A percentile compares a stretch with the other conserved stretches of the same genome.
Evolutionary conservation across 2,888 invertebrate genomes (phyloP).

Genomic region (Aquatica leii): DNA sequence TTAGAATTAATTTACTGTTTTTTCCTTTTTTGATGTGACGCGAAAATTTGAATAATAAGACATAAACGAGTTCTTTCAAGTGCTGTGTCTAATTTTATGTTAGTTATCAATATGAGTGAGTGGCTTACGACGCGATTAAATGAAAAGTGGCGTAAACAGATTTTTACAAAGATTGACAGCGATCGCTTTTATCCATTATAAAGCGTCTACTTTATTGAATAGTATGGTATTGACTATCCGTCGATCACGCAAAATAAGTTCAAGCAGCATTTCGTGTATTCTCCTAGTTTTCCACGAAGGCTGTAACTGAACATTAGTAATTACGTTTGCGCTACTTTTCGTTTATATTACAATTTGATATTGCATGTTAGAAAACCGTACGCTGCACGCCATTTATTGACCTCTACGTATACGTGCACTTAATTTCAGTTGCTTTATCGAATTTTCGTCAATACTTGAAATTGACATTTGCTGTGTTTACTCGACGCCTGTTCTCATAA

Average conservation of each 20-base stretch:
- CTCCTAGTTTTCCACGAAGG: no score
- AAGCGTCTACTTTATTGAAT: slow-evolving; percentile 19
- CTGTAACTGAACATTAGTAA: no score
- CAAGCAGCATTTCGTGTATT: neutral
- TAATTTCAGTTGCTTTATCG: slow-evolving; percentile 1
- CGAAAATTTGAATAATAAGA: no score
- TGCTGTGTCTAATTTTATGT: no score
- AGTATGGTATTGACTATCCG: slow-evolving; percentile 1
- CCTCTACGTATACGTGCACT: slow-evolving; percentile 9
- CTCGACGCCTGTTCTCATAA: neutral
- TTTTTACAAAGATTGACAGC: slow-evolving; percentile 23
- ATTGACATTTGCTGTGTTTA: slow-evolving; percentile 7
- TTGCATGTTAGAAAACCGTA: slow-evolving; percentile 4
- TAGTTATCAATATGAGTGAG: no score
- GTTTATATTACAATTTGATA: neutral
- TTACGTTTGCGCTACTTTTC: neutral
- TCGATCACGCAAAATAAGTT: neutral
- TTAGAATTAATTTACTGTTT: no score
- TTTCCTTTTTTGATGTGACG: no score
- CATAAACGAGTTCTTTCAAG: no score
- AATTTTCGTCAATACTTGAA: slow-evolving; percentile 3
- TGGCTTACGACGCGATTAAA: neutral
- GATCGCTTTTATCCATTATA: slow-evolving; percentile 26
- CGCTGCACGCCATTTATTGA: slow-evolving; percentile 7
- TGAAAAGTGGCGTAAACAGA: slow-evolving; percentile 18